Conservation (phyloP, 2,797 vertebrate species). For the Dermochelys coriacea region DNA sequence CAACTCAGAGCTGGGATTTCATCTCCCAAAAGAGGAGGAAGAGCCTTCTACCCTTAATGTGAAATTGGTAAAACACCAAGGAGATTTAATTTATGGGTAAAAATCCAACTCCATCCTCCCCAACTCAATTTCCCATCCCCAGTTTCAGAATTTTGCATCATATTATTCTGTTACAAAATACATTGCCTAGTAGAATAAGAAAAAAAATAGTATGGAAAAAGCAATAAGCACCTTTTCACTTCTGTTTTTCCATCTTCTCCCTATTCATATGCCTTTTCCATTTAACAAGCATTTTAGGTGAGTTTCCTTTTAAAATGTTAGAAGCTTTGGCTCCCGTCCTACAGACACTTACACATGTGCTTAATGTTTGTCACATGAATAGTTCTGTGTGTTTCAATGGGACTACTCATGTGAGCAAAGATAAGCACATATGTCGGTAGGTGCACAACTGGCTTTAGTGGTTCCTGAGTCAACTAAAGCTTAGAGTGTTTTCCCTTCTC, state of each 20-base stretch:
- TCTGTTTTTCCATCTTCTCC: not conserved
- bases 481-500: slow-evolving; percentile 35
- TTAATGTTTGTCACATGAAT: not conserved
- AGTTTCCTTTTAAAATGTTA: not conserved
- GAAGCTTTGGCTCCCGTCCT: not conserved
- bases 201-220: not conserved
- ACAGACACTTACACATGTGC: not conserved
- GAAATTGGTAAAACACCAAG: not conserved
- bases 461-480: slow-evolving; percentile 16
- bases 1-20: no score
- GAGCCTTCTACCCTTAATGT: not conserved
- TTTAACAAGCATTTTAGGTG: accelerated
- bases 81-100: not conserved
- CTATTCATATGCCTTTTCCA: not conserved
- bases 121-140: not conserved
- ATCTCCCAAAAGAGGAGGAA: not conserved
- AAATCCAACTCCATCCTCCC: not conserved
- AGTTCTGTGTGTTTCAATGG: not conserved
- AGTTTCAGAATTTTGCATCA: not conserved
- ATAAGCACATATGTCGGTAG: slow-evolving; percentile 48
- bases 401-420: not conserved
- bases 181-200: not conserved
- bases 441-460: slow-evolving; percentile 24
- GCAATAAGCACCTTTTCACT: not conserved
- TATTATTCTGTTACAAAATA: not conserved